Evolutionary conservation across 2,113 vertebrate species (phyloP).

Genomic region (Echinops telfairi): DNA sequence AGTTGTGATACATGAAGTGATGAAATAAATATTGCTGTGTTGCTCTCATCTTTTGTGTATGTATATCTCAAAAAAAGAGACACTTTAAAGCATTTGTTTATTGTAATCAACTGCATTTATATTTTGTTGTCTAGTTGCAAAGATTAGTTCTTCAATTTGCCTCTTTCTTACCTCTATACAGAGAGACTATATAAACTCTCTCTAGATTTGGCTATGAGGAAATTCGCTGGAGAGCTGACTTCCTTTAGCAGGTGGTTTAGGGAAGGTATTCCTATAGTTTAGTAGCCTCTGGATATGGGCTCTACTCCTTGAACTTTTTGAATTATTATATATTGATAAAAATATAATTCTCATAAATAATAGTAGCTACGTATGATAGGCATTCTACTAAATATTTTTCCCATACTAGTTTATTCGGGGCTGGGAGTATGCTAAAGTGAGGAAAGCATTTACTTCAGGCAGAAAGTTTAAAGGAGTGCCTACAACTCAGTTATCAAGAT

Average conservation of each 20-base stretch:
- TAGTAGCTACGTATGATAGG: neutral
- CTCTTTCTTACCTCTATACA: neutral
- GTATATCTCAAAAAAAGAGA: slow-evolving; percentile 29
- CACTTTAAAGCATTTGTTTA: neutral
- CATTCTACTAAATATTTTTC: neutral
- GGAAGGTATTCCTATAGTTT: slow-evolving; percentile 20
- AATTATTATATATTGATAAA: neutral
- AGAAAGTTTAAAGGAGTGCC: neutral
- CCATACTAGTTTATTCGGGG: neutral
- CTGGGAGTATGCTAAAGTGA: neutral
- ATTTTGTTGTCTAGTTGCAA: slow-evolving; percentile 20
- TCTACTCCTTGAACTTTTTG: slow-evolving; percentile 30
- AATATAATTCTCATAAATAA: neutral
- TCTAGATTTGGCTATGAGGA: neutral
- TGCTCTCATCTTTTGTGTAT: neutral
- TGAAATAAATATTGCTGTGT: slow-evolving; percentile 14
- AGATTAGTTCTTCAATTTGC: slow-evolving; percentile 4
- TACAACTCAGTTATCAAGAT: slow-evolving; percentile 9
- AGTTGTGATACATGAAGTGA: neutral
- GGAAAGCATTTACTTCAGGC: neutral
- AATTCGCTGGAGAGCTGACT: neutral
- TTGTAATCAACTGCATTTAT: neutral
- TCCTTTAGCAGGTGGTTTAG: slow-evolving; percentile 7
- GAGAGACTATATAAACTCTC: neutral
- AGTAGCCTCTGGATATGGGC: slow-evolving; percentile 7